Evolutionary conservation across 2,113 vertebrate species (phyloP).

Genomic region (Furnarius figulus): DNA sequence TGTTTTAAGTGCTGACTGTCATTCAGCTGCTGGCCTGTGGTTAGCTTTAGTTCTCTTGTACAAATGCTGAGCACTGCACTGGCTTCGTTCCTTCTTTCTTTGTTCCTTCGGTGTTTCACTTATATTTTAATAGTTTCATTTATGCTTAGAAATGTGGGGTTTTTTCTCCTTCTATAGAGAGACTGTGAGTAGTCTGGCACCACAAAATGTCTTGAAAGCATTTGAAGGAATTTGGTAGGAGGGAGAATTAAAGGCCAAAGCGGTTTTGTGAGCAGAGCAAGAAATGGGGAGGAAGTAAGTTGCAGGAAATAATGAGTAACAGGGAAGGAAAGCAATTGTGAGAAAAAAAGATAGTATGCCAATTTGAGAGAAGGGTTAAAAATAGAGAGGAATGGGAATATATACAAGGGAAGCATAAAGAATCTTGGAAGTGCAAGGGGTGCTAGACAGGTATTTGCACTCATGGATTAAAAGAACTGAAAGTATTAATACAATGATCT

Average conservation of each 20-base stretch:
- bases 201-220: neutral
- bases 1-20: constrained; percentile 1
- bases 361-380: neutral
- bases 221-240: neutral
- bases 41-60: constrained; percentile 4
- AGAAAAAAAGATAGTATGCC: neutral
- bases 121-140: constrained; percentile 27
- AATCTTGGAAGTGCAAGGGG: neutral
- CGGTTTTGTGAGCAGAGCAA: neutral
- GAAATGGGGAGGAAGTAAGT: neutral
- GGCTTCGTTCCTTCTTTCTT: neutral
- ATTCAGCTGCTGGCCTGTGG: neutral
- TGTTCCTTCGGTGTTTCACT: neutral
- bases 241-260: neutral
- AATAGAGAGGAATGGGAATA: neutral
- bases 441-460: neutral
- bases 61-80: neutral
- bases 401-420: neutral
- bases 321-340: neutral
- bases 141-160: neutral
- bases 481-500: neutral
- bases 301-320: neutral
- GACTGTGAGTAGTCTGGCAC: neutral
- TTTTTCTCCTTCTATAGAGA: neutral
- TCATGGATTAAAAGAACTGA: neutral